Percentiles rank a stretch among this genome's conserved stretches.
Evolutionary conservation across 1,140 invertebrate species (phyloP).

Genomic region (Cherax quadricarinatus): DNA sequence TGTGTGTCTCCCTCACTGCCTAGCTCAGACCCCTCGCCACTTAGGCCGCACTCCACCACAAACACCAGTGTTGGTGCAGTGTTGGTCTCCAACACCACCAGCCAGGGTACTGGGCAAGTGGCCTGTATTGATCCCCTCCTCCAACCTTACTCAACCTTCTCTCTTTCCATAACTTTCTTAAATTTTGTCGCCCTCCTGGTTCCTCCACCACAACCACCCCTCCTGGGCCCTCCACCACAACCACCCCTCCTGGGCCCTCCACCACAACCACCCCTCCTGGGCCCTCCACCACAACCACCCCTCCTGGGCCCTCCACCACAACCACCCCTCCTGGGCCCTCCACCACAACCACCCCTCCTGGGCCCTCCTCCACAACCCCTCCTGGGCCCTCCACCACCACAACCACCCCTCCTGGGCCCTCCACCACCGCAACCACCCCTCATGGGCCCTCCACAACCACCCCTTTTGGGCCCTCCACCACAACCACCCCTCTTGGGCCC

Average conservation of each 20-base stretch:
- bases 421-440: not conserved
- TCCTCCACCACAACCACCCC: not conserved
- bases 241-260: not conserved
- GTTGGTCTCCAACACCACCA: conserved; percentile 8
- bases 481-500: not conserved
- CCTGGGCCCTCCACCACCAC: not conserved
- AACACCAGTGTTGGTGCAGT: conserved; percentile 73
- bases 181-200: not conserved
- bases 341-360: not conserved
- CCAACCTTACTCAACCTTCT: not conserved
- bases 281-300: not conserved
- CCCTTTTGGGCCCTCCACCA: too few species aligned
- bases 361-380: not conserved
- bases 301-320: not conserved
- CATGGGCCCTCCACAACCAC: not conserved
- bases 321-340: not conserved
- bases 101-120: conserved; percentile 44
- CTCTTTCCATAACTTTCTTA: not conserved
- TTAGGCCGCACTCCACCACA: conserved; percentile 62
- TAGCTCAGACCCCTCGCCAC: conserved; percentile 25
- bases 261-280: not conserved
- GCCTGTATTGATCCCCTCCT: conserved; percentile 63
- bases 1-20: conserved; percentile 32
- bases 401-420: not conserved
- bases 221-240: not conserved